Conservation (phyloP, 2,888 invertebrate species). For the Enchytraeus crypticus region DNA sequence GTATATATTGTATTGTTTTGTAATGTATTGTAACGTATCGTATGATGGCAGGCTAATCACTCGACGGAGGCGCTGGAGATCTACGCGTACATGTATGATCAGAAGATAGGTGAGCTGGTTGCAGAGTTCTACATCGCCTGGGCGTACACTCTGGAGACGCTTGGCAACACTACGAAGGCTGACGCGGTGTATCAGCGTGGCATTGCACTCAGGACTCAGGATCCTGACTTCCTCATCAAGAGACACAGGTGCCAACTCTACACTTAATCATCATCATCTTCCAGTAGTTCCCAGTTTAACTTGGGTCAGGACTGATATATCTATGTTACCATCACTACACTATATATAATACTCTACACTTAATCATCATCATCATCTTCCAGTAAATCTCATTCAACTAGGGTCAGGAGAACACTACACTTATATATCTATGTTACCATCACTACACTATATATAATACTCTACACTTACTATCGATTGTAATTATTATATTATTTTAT, state of each 20-base stretch:
- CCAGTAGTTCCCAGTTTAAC: no score
- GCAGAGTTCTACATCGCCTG: conserved; percentile 79
- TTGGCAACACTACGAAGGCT: conserved; percentile 72
- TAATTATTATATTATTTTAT: no score
- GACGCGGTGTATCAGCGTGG: conserved; percentile 73
- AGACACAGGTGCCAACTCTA: conserved; percentile 36
- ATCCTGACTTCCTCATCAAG: conserved; percentile 45
- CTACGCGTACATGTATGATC: conserved; percentile 70
- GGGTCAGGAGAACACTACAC: no score
- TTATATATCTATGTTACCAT: no score
- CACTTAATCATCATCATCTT: no score
- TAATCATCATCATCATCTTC: no score
- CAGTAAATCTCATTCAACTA: no score
- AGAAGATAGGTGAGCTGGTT: conserved; percentile 70
- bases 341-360: no score
- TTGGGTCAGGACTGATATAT: no score
- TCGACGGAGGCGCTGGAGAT: conserved; percentile 52
- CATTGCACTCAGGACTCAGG: conserved; percentile 67
- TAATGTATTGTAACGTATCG: neutral
- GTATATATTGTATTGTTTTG: neutral
- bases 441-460: no score
- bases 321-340: no score
- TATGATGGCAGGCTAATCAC: conserved; percentile 33
- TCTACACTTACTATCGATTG: no score
- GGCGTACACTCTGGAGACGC: conserved; percentile 76